phyloP scores from a whole-genome alignment of 2,797 vertebrate genomes.

The Sebastes taczanowskii region DNA sequence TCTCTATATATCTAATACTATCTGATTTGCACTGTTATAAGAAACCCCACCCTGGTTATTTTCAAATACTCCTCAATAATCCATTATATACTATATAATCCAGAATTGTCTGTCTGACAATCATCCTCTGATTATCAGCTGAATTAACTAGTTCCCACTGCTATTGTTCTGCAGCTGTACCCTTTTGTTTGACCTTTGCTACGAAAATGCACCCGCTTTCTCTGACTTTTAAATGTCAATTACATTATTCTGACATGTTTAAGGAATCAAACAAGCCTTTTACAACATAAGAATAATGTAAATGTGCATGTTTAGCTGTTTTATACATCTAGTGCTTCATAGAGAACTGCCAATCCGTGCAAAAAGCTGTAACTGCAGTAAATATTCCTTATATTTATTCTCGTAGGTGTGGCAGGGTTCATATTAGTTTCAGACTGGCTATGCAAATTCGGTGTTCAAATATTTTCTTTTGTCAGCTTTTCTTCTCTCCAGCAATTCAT shows the following conservation, averaged over 20 bases:
- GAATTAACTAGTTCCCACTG: slow-evolving; percentile 12
- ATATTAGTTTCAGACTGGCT: neutral
- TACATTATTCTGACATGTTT: neutral
- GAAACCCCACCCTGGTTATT: neutral
- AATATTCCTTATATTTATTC: neutral
- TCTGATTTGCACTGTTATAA: neutral
- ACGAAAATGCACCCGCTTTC: slow-evolving; percentile 11
- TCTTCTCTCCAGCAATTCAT: neutral
- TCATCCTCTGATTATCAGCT: neutral
- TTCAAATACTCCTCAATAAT: neutral
- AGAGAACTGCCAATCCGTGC: neutral
- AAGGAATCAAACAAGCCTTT: neutral
- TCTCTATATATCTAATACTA: neutral
- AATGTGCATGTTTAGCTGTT: neutral
- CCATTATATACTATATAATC: neutral
- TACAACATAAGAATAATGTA: neutral
- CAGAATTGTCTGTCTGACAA: neutral
- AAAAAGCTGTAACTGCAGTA: neutral
- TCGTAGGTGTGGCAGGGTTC: neutral
- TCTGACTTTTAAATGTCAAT: slow-evolving; percentile 22
- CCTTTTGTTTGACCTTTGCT: slow-evolving; percentile 44
- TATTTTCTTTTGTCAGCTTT: neutral
- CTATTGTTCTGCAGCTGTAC: slow-evolving; percentile 14
- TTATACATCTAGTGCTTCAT: neutral
- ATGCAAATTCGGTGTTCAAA: neutral